Evolutionary conservation across 2,113 vertebrate species (phyloP), one percentile per base, ranked within the genome.

Genomic region (Holacanthus passer): DNA sequence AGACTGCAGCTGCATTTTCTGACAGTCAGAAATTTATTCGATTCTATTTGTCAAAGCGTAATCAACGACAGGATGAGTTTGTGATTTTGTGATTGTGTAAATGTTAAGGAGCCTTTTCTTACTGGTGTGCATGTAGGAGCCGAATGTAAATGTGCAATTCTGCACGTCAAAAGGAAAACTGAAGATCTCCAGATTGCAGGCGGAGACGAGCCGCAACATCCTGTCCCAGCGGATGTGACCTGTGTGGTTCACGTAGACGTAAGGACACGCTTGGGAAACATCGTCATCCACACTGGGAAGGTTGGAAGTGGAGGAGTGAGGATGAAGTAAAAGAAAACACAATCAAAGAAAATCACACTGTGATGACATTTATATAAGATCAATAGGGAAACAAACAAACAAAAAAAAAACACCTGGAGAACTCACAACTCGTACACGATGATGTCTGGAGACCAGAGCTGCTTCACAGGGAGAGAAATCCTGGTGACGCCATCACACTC

Each of bases 101-200:
- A 41, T 43, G 22, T 12, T 3, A 17, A 37, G n/a, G 31, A 9
- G 32, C 10, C 0, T 35, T 22, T 32, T 39, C 82, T 94, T 88
- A 96, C 96, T 95, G 63, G 95, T 95, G 78, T 96, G 95, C 95
- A 96, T 96, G 92, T 96, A 96, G 75, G 96, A 96, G 24, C 95
- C 95, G 41, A 96, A 96, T 31, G 96, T 96, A 47, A 96, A 93
- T 7, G 95, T 93, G 83, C 95, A 96, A 73, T 96, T 96, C 88
- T 96, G 96, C 69, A 96, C 88, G 8, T 96, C 96, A 63, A 96
- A 96, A 7, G 96, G 96, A 74, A 97, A 97, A 88, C 93, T 96
- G 92, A 95, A 97, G 89, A 96, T 96, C 73, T 96, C 81, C 88
- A 96, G 92, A 87, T 96, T 96, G 85, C 95, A 97, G 84, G 95